These are phyloP conservation scores for Uria lomvia DNA, from an alignment of 2,113 vertebrate species.

Conservation along the genomic window DNA sequence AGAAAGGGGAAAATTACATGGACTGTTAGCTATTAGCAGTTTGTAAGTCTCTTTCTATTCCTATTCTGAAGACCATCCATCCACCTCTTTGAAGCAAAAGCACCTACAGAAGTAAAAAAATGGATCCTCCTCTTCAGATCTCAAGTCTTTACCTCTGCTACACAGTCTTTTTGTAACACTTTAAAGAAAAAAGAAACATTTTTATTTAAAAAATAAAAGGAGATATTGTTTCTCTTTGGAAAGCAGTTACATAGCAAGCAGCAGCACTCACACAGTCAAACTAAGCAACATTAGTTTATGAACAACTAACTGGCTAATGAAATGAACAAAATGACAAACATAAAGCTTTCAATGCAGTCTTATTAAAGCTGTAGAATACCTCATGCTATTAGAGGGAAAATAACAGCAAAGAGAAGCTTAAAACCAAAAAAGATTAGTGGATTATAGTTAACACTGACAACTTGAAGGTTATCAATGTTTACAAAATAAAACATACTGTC, in stretches of 20 bases:
- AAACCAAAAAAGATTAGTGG: background rate
- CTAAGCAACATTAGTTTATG: background rate
- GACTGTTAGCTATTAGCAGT: background rate
- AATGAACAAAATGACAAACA: background rate
- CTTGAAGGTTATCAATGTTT: background rate
- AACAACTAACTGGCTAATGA: background rate
- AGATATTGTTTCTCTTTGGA: background rate
- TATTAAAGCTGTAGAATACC: background rate
- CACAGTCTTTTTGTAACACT: background rate
- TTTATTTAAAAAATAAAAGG: background rate
- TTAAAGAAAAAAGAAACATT: background rate
- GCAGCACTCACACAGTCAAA: rapidly evolving
- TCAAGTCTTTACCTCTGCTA: background rate
- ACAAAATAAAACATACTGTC: background rate
- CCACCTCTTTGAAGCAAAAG: background rate
- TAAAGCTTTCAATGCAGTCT: background rate
- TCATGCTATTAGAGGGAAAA: background rate
- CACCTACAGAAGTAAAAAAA: background rate
- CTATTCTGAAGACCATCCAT: background rate
- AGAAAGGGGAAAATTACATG: background rate
- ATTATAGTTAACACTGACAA: background rate
- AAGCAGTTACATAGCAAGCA: background rate
- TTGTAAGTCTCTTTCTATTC: background rate
- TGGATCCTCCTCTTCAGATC: background rate
- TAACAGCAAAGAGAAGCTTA: background rate